Base-by-base conservation (phyloP, 2,797 vertebrate genomes). In the Rhynchonycteris naso region DNA sequence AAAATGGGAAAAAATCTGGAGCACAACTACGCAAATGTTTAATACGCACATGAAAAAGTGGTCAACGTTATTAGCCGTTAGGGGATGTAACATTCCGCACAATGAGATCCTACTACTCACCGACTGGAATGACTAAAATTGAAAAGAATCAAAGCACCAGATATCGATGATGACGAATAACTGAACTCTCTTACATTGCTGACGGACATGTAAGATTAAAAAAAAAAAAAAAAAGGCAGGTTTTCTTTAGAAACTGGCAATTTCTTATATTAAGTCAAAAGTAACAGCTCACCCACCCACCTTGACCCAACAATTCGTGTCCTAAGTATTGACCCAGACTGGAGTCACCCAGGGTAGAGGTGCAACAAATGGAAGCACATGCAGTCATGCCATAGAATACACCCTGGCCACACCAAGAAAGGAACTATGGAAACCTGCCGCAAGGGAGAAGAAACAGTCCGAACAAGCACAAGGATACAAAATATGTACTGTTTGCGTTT, bases 231-330 rank as follows among this genome's bases (percentile, higher is more conserved):
- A 80, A 88, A 38, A 33, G 65, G 28, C 75, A 93, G 30, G 14
- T 22, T 43, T 78, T 47, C 54, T 78, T 88, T 88, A 43, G 59
- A 85, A 88, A 95, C 43, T 88, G 65, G 18, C 22, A 11, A 4
- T 94, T 81, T 84, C 28, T 61, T 80, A 58, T 8, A 35, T 28
- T 28, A 82, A 94, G 6, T 92, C 79, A 71, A 86, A 95, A 84
- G 54, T 87, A 92, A 18, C 28, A 80, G 82, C n/a, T 59, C 56
- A 13, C 18, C 3, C 3, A 19, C 22, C 50, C 11, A 13, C 5
- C 4, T 35, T 19, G 28, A 16, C n/a, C 15, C 4, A 93, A 19
- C 16, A 94, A 30, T 58, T 58, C 2, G 22, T 71, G 9, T 84
- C 72, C 74, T 88, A 54, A 38, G 21, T 54, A 65, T 78, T 85